Evolutionary conservation across 2,888 invertebrate genomes (phyloP).

Genomic region (Toxonevra muliebris): DNA sequence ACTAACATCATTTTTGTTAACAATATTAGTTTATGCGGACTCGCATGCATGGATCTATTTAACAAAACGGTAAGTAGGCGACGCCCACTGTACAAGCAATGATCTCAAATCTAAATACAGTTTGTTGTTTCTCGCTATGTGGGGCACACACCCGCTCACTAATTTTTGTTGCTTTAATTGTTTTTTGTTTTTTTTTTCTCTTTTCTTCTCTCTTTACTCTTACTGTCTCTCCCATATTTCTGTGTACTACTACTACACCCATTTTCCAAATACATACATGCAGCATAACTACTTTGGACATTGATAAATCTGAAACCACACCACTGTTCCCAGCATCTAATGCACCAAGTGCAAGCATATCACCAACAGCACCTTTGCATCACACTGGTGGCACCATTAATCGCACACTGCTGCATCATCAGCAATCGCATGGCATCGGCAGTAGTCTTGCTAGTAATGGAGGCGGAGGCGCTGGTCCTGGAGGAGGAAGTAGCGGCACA

Average conservation of each 20-base stretch:
- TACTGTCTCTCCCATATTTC: neutral
- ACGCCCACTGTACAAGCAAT: neutral
- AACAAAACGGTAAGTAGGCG: constrained; percentile 77
- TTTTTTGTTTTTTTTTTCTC: constrained; percentile 3
- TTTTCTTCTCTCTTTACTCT: neutral
- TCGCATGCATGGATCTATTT: constrained; percentile 98
- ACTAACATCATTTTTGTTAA: constrained; percentile 87
- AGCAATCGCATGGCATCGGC: constrained; percentile 56
- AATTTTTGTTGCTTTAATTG: constrained; percentile 3
- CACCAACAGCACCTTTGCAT: constrained; percentile 59
- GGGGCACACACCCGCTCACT: neutral
- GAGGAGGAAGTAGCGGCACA: constrained; percentile 42
- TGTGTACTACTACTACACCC: neutral
- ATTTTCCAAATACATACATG: constrained; percentile 17
- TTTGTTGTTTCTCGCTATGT: constrained; percentile 6
- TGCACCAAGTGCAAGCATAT: constrained; percentile 61
- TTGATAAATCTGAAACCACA: constrained; percentile 64
- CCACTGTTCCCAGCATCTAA: constrained; percentile 62
- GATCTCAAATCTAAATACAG: neutral
- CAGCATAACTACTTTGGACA: constrained; percentile 57
- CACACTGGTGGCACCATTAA: constrained; percentile 60
- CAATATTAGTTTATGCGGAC: constrained; percentile 91
- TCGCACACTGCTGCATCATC: constrained; percentile 64
- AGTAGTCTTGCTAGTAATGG: constrained; percentile 44
- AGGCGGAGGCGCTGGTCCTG: constrained; percentile 42